Evolutionary conservation across 2,797 vertebrate genomes (phyloP).

Genomic region (Schizopygopsis pylzovi): DNA sequence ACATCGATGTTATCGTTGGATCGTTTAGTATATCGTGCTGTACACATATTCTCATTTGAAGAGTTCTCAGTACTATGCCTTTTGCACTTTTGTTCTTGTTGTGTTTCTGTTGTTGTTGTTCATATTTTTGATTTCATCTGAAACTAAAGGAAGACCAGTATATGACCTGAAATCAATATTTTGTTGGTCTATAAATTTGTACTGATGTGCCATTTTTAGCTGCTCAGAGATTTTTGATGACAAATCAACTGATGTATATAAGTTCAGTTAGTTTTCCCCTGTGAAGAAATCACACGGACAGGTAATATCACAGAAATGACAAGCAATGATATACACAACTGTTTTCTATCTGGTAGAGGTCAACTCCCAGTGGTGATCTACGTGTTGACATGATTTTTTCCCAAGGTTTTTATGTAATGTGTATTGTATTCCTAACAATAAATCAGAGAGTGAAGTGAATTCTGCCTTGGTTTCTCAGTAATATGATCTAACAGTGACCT

Average conservation of each 20-base stretch:
- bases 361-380: neutral
- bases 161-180: constrained; percentile 24
- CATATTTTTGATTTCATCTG: constrained; percentile 7
- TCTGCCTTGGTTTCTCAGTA: neutral
- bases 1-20: constrained; percentile 11
- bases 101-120: neutral
- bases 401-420: constrained; percentile 24
- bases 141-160: neutral
- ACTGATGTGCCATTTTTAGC: constrained; percentile 35
- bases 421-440: constrained; percentile 34
- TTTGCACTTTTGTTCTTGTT: constrained; percentile 30
- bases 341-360: constrained; percentile 18
- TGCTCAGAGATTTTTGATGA: constrained; percentile 20
- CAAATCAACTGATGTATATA: neutral
- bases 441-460: constrained; percentile 23
- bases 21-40: constrained; percentile 27
- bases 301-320: constrained; percentile 25
- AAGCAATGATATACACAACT: constrained; percentile 30
- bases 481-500: neutral
- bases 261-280: neutral
- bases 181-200: constrained; percentile 11
- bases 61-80: constrained; percentile 33
- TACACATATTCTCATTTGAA: constrained; percentile 3
- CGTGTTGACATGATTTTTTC: neutral
- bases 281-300: neutral